Conservation (phyloP, 2,797 vertebrate genomes). For the Aulostomus chinensis region DNA sequence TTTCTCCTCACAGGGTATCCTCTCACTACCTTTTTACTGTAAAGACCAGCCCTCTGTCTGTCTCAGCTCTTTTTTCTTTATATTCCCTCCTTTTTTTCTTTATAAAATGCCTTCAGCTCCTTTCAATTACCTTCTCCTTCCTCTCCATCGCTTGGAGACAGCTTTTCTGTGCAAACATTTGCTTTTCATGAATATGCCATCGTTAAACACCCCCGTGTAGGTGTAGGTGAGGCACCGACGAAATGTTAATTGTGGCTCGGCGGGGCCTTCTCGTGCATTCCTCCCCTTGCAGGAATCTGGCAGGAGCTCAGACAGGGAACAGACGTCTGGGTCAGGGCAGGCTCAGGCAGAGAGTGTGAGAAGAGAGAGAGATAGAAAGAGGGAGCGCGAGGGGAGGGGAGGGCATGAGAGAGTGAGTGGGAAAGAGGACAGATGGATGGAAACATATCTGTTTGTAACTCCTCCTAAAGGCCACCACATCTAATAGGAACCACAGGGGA, state of each 20-base stretch:
- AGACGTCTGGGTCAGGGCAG: constrained; percentile 73
- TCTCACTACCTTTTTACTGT: constrained; percentile 38
- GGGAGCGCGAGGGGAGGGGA: not conserved
- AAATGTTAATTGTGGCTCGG: constrained; percentile 74
- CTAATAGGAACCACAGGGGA: too few relatives aligned
- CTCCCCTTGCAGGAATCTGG: constrained; percentile 72
- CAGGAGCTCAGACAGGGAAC: constrained; percentile 68
- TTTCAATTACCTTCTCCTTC: constrained; percentile 67
- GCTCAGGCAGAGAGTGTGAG: constrained; percentile 40
- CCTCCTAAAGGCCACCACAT: too few relatives aligned
- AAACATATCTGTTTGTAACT: too few relatives aligned
- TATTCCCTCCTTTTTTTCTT: constrained; percentile 23
- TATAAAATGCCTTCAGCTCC: constrained; percentile 53
- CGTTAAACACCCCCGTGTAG: constrained; percentile 55
- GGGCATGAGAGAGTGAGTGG: constrained; percentile 6
- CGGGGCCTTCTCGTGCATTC: constrained; percentile 66
- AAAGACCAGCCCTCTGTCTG: constrained; percentile 56
- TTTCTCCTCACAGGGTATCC: constrained; percentile 52
- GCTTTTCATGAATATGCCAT: constrained; percentile 70
- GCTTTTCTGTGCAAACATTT: constrained; percentile 75
- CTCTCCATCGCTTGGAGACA: constrained; percentile 63
- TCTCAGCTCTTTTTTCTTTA: constrained; percentile 39
- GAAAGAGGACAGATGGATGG: constrained; percentile 16
- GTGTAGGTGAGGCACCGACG: constrained; percentile 54
- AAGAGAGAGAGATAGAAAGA: constrained; percentile 19